Evolutionary conservation across 2,113 vertebrate species (phyloP).

Genomic region (Hippocampus zosterae): DNA sequence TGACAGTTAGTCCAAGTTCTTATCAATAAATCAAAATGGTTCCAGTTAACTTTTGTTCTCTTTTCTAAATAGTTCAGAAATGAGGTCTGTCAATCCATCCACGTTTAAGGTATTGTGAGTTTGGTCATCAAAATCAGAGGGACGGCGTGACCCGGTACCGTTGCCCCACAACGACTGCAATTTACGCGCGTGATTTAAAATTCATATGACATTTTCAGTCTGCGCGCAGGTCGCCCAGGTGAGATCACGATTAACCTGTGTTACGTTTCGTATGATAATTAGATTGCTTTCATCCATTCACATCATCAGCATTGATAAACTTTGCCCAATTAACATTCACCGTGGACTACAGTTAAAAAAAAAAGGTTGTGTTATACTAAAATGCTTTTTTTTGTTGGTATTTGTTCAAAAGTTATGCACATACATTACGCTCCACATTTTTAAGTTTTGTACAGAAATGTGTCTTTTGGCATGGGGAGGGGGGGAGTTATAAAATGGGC

Average conservation of each 20-base stretch:
- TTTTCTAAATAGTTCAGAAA: conserved; percentile 36
- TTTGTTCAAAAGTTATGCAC: neutral
- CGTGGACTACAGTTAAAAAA: conserved; percentile 3
- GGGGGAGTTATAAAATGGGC: neutral
- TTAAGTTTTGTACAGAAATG: too few species aligned
- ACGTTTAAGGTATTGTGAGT: conserved; percentile 6
- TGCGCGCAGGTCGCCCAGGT: conserved; percentile 58
- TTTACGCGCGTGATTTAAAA: conserved; percentile 57
- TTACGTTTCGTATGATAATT: conserved; percentile 68
- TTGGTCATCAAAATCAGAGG: conserved; percentile 52
- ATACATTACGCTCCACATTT: neutral
- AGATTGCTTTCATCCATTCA: conserved; percentile 14
- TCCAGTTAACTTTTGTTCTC: conserved; percentile 43
- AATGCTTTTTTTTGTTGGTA: neutral
- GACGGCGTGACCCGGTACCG: conserved; percentile 48
- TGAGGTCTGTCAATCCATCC: conserved; percentile 33
- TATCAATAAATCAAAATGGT: conserved; percentile 56
- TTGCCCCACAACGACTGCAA: conserved; percentile 45
- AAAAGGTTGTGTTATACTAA: neutral
- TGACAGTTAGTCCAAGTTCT: conserved; percentile 28
- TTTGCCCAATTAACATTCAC: conserved; percentile 51
- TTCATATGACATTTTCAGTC: conserved; percentile 62
- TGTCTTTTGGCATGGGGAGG: neutral
- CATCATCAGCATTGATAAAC: conserved; percentile 55
- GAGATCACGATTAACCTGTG: conserved; percentile 42